A percentile compares a stretch with the other conserved stretches of the same genome.
Evolutionary conservation across 2,113 vertebrate species (phyloP).

Genomic region (Gobiocypris rarus): DNA sequence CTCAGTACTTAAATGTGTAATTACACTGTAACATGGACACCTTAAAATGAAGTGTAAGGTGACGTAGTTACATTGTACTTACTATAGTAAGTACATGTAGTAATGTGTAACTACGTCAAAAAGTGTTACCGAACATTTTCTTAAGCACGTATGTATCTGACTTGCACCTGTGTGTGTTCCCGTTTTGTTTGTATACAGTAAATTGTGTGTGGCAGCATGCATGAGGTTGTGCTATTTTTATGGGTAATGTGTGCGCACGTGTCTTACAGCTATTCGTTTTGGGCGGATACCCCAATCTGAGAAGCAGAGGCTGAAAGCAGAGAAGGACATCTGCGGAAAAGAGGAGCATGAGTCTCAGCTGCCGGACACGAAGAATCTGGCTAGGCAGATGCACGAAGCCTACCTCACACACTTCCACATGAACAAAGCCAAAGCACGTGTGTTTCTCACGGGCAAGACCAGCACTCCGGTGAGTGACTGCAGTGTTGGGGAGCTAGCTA

Average conservation of each 20-base stretch:
- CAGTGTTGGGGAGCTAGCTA: neutral
- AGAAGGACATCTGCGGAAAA: conserved; percentile 81
- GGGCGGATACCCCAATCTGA: conserved; percentile 95
- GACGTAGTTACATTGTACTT: too few relatives aligned
- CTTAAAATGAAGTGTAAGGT: too few relatives aligned
- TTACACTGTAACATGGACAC: too few relatives aligned
- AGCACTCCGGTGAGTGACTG: conserved; percentile 81
- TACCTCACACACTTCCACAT: conserved; percentile 95
- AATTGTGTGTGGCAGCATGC: conserved; percentile 20
- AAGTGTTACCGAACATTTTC: neutral
- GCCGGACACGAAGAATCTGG: conserved; percentile 85
- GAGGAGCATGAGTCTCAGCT: conserved; percentile 74
- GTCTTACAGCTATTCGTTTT: conserved; percentile 87
- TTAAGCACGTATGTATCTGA: neutral
- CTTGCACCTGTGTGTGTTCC: neutral
- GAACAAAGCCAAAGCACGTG: conserved; percentile 93
- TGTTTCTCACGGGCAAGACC: conserved; percentile 91
- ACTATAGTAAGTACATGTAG: too few relatives aligned
- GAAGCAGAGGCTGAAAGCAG: conserved; percentile 91
- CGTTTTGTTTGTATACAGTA: conserved; percentile 34
- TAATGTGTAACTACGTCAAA: too few relatives aligned
- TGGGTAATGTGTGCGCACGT: neutral
- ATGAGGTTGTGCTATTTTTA: conserved; percentile 3
- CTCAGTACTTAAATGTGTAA: too few relatives aligned
- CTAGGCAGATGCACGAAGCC: conserved; percentile 87